Evolutionary conservation across 2,113 vertebrate species (phyloP), one percentile per base, ranked within the genome.

Genomic region (Melanerpes aurifrons): DNA sequence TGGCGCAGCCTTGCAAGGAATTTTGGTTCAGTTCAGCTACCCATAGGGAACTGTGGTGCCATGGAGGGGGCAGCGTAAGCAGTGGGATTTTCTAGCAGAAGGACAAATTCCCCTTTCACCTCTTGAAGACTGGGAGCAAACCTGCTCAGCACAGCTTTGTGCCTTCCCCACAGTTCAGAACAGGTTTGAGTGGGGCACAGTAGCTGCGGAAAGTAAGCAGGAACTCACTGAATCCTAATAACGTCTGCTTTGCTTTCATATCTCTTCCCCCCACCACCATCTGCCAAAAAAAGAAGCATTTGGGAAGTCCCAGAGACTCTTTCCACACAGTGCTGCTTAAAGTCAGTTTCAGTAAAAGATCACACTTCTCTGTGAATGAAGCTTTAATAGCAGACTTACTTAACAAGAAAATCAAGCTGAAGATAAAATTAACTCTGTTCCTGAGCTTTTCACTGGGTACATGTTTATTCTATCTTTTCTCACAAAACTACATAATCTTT

Each of bases 81-180:
- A 28, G 20, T 17, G 10, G 19, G 37, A 1, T 77, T 86, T 80
- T 62, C 43, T 73, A 72, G 26, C 0, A 0, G 68, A 90, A 95
- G 61, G 69, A 81, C 53, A 81, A 93, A 78, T 78, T 85, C 76
- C 48, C 75, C 48, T 78, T 84, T 86, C 26, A 28, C 58, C 37
- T 86, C 77, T 35, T 31, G 25, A 37, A 45, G 86, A 69, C 40
- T 54, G 20, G n/a, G 53, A 80, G 29, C 31, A 63, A 88, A 92
- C 26, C 70, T 48, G 79, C 5, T 0, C 48, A 61, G 77, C 0
- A 0, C 53, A 77, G 69, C 53, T 84, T 67, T 9, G 3, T 66
- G 54, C 75, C 71, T 64, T 68, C 53, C 43, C 69, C 62, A 29
- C 3, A 9, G 64, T 26, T 77, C 45, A 58, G 67, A 53, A 61